Percentiles rank a stretch among this genome's conserved stretches.
Evolutionary conservation across 2,888 invertebrate species (phyloP).

Genomic region (Ochropleura leucogaster): DNA sequence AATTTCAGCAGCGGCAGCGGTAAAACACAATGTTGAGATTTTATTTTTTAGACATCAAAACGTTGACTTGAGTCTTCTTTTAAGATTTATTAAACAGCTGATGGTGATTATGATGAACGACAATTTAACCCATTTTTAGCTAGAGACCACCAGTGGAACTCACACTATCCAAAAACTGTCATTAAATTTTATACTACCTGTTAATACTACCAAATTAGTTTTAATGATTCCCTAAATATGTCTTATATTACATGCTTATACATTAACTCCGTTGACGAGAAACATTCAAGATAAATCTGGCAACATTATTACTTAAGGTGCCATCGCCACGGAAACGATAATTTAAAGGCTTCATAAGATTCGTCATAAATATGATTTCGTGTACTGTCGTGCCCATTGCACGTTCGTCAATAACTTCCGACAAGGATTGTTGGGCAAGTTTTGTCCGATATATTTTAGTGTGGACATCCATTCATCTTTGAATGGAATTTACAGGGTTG

Average conservation of each 20-base stretch:
- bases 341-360: slow-evolving; percentile 56
- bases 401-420: slow-evolving; percentile 62
- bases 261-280: slow-evolving; percentile 36
- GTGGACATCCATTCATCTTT: slow-evolving; percentile 72
- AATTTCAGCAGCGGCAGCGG: no score
- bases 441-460: slow-evolving; percentile 62
- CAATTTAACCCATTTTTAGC: slow-evolving; percentile 1
- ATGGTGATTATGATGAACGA: neutral
- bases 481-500: slow-evolving; percentile 71
- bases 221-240: slow-evolving; percentile 46
- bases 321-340: slow-evolving; percentile 57
- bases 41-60: no score
- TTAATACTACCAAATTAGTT: slow-evolving; percentile 46
- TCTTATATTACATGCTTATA: slow-evolving; percentile 41
- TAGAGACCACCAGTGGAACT: slow-evolving; percentile 3
- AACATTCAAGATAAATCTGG: slow-evolving; percentile 41
- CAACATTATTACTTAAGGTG: slow-evolving; percentile 54
- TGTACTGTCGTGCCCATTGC: slow-evolving; percentile 48
- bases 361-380: slow-evolving; percentile 63
- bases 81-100: neutral
- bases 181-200: slow-evolving; percentile 41
- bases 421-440: slow-evolving; percentile 52
- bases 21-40: no score
- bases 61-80: no score
- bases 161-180: slow-evolving; percentile 16